Percentiles rank a stretch among this genome's conserved stretches.
phyloP scores from a whole-genome alignment of 2,113 vertebrate genomes.

The Thymallus thymallus region DNA sequence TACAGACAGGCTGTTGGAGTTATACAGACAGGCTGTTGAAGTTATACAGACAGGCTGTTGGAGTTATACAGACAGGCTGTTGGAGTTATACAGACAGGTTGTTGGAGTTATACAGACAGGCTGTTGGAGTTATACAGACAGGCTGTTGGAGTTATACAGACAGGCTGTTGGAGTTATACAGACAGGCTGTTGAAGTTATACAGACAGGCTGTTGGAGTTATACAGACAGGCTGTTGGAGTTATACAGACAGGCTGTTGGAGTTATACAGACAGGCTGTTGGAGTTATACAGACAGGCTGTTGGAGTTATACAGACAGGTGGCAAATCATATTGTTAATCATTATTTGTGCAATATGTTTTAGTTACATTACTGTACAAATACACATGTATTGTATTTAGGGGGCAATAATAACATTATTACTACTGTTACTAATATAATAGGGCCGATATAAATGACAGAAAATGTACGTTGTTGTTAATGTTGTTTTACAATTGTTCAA shows the following conservation, averaged over 20 bases:
- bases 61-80: slow-evolving; percentile 9
- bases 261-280: slow-evolving; percentile 12
- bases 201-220: slow-evolving; percentile 9
- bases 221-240: slow-evolving; percentile 1
- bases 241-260: slow-evolving; percentile 7
- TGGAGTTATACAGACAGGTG: slow-evolving; percentile 19
- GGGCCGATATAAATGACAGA: no score
- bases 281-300: slow-evolving; percentile 9
- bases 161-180: slow-evolving; percentile 9
- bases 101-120: no score
- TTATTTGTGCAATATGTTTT: neutral
- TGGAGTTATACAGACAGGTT: no score
- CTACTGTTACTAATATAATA: neutral
- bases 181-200: no score
- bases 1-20: slow-evolving; percentile 1
- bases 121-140: slow-evolving; percentile 13
- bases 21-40: no score
- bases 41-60: no score
- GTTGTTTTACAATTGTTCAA: neutral
- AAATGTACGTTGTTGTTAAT: no score
- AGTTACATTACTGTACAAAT: slow-evolving; percentile 3
- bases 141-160: slow-evolving; percentile 9
- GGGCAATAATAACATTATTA: neutral
- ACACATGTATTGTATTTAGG: neutral
- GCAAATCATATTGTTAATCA: neutral